A percentile compares a stretch with the other conserved stretches of the same genome.
Conservation (phyloP, 1,140 invertebrate species). For the Meteorus sp. region DNA sequence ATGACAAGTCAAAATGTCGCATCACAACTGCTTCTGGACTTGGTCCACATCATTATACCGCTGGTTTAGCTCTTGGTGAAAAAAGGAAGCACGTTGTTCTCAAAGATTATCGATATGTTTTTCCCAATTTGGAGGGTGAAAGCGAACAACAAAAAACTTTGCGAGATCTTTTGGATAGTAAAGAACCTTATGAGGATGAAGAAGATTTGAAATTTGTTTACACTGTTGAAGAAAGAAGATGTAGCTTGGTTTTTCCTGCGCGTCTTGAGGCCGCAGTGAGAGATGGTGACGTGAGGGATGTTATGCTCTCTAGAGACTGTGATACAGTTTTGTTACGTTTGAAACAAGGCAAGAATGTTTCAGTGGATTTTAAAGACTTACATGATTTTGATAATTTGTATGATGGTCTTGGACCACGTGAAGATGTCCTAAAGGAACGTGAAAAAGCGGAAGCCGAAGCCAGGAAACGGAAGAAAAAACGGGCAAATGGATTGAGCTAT, state of each 20-base stretch:
- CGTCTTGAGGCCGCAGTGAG: slow-evolving; percentile 74
- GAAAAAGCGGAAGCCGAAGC: slow-evolving; percentile 63
- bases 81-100: slow-evolving; percentile 67
- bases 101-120: slow-evolving; percentile 74
- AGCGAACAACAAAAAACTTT: slow-evolving; percentile 66
- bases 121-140: slow-evolving; percentile 69
- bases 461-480: slow-evolving; percentile 64
- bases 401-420: slow-evolving; percentile 67
- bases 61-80: slow-evolving; percentile 63
- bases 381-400: slow-evolving; percentile 63
- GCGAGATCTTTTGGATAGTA: slow-evolving; percentile 64
- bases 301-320: slow-evolving; percentile 74
- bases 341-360: slow-evolving; percentile 72
- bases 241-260: slow-evolving; percentile 74
- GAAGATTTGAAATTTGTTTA: slow-evolving; percentile 72
- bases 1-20: slow-evolving; percentile 64
- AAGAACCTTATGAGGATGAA: slow-evolving; percentile 58
- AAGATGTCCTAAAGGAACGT: slow-evolving; percentile 64
- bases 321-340: slow-evolving; percentile 74
- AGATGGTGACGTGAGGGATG: slow-evolving; percentile 75
- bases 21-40: slow-evolving; percentile 66
- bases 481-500: slow-evolving; percentile 61
- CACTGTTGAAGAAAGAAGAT: slow-evolving; percentile 71
- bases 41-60: slow-evolving; percentile 62
- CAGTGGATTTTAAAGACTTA: slow-evolving; percentile 69